Conservation (phyloP, 1,140 invertebrate genomes). For the Conopomorpha cramerella region DNA sequence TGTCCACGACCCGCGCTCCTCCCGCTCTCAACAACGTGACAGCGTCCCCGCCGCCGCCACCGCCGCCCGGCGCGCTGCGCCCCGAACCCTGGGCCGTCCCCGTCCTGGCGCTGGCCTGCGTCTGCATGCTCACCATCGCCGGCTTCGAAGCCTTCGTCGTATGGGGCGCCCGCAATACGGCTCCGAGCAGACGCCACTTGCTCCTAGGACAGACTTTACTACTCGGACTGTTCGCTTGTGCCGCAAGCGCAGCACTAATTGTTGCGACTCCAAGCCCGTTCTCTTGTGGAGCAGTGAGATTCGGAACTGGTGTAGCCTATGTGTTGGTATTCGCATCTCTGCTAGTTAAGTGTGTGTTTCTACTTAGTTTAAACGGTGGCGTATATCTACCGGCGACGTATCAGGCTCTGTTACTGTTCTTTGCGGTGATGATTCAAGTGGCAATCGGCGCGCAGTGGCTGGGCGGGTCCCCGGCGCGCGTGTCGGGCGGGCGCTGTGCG, state of each 20-base stretch:
- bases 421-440: conserved; percentile 87
- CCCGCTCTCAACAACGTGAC: conserved; percentile 13
- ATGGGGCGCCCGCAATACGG: conserved; percentile 83
- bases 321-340: conserved; percentile 89
- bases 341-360: conserved; percentile 92
- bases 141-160: conserved; percentile 89
- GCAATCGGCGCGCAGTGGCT: conserved; percentile 89
- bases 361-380: conserved; percentile 87
- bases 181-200: conserved; percentile 81
- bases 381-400: conserved; percentile 93
- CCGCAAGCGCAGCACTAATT: conserved; percentile 78
- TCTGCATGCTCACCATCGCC: conserved; percentile 79
- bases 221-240: conserved; percentile 83
- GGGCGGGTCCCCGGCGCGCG: conserved; percentile 69
- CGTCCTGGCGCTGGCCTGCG: conserved; percentile 75
- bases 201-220: conserved; percentile 91
- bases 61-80: conserved; percentile 57
- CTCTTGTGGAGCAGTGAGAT: conserved; percentile 82
- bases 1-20: conserved; percentile 12
- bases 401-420: conserved; percentile 86
- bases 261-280: conserved; percentile 78
- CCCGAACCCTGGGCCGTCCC: conserved; percentile 86
- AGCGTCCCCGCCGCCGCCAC: conserved; percentile 12
- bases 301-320: conserved; percentile 85
- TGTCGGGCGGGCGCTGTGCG: conserved; percentile 62